A percentile compares a stretch with the other conserved stretches of the same genome.
Evolutionary conservation across 2,113 vertebrate species (phyloP).

Genomic region (Notiomystis cincta): DNA sequence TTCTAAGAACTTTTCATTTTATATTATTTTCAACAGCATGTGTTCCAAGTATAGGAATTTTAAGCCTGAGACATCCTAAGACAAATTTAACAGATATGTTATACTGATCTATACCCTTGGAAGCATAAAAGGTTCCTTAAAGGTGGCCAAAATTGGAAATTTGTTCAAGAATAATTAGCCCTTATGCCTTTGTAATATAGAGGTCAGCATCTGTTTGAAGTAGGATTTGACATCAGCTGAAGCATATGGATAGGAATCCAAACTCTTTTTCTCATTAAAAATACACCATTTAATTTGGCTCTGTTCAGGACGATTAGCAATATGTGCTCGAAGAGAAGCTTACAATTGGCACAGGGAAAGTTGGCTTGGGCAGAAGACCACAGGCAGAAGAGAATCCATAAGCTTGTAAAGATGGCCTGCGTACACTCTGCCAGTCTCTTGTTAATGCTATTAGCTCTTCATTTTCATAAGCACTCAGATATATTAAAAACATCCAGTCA

Average conservation of each 20-base stretch:
- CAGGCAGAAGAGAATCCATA: neutral
- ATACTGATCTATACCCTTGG: neutral
- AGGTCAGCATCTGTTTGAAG: constrained; percentile 63
- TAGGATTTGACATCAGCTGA: constrained; percentile 44
- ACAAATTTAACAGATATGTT: neutral
- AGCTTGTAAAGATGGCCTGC: neutral
- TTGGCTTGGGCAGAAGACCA: neutral
- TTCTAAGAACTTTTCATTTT: neutral
- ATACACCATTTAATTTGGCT: constrained; percentile 66
- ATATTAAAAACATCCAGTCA: neutral
- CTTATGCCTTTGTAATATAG: constrained; percentile 4
- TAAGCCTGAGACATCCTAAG: neutral
- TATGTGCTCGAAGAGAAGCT: constrained; percentile 4
- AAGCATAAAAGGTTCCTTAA: neutral
- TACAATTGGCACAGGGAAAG: neutral
- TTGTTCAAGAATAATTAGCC: constrained; percentile 25
- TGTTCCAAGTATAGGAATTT: neutral
- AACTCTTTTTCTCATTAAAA: constrained; percentile 59
- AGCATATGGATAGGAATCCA: constrained; percentile 55
- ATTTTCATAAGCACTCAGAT: neutral
- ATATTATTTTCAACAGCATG: neutral
- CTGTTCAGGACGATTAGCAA: constrained; percentile 26
- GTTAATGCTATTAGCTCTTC: constrained; percentile 4
- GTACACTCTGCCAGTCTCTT: neutral
- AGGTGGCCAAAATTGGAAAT: neutral